phyloP scores from a whole-genome alignment of 2,113 vertebrate species.

The Eleginops maclovinus region DNA sequence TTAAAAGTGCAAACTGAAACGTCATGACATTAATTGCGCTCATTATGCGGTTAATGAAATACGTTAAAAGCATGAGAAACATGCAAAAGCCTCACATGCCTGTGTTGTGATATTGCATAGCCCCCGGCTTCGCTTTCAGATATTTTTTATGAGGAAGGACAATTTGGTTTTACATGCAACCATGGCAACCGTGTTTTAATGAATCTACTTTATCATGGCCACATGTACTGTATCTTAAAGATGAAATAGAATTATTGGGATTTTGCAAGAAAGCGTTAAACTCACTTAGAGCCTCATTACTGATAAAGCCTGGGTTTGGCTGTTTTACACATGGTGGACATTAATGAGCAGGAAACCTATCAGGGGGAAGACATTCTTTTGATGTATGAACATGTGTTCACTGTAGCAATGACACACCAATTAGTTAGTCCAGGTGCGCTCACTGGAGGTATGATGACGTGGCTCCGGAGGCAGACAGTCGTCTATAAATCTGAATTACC shows the following conservation, averaged over 20 bases:
- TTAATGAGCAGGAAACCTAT: constrained; percentile 25
- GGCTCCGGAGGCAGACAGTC: too few species aligned
- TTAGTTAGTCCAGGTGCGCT: constrained; percentile 4
- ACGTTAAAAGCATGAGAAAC: neutral
- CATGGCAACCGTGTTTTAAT: neutral
- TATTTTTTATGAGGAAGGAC: constrained; percentile 14
- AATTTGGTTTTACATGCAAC: neutral
- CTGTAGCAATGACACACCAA: neutral
- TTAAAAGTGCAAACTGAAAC: too few species aligned
- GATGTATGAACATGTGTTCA: constrained; percentile 3
- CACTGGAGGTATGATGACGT: neutral
- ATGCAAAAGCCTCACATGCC: neutral
- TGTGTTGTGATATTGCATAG: neutral
- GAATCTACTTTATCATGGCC: neutral
- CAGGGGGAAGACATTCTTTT: constrained; percentile 3
- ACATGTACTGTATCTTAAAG: neutral
- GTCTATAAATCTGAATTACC: too few species aligned
- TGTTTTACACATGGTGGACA: neutral
- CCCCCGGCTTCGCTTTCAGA: neutral
- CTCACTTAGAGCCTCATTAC: constrained; percentile 29
- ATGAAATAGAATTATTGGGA: neutral
- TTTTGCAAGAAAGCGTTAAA: neutral
- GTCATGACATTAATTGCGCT: neutral
- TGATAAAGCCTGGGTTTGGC: neutral
- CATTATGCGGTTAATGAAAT: neutral